These are phyloP conservation scores for Sanderia malayensis DNA, from an alignment of 30 jellyfish, hydroid and myxozoan species.

Conservation along the genomic window DNA sequence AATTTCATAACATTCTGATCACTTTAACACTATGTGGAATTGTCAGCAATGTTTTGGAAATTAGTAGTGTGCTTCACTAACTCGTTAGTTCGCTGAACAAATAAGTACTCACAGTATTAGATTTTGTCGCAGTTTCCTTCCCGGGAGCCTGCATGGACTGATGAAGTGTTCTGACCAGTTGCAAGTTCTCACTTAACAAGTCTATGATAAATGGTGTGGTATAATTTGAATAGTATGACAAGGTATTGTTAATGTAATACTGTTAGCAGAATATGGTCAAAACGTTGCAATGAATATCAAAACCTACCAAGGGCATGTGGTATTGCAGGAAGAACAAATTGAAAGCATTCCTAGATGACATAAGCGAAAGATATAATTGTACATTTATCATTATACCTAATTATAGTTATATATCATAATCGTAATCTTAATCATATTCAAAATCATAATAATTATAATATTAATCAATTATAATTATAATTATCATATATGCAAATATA, in stretches of 20 bases:
- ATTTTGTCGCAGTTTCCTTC: not conserved
- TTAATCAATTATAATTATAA: not conserved
- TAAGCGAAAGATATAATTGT: not conserved
- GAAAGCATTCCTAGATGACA: constrained; percentile 82
- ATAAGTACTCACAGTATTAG: not conserved
- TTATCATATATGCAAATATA: constrained; percentile 4
- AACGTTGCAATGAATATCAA: too few species aligned
- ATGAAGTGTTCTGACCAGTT: constrained; percentile 50
- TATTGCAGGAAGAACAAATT: constrained; percentile 84
- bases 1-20: too few species aligned
- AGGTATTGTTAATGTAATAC: too few species aligned
- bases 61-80: too few species aligned
- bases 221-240: too few species aligned
- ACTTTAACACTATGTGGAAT: too few species aligned
- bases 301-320: constrained; percentile 98
- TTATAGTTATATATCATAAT: too few species aligned
- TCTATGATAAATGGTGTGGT: too few species aligned
- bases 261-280: too few species aligned
- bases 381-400: not conserved
- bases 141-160: constrained; percentile 32
- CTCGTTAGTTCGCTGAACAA: too few species aligned
- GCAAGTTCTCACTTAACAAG: constrained; percentile 37
- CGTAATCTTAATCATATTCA: not conserved
- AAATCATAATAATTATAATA: not conserved
- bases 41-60: too few species aligned